These are phyloP conservation scores for Stictocephala bisonia DNA, from an alignment of 2,888 invertebrate species.

Conservation along the genomic window DNA sequence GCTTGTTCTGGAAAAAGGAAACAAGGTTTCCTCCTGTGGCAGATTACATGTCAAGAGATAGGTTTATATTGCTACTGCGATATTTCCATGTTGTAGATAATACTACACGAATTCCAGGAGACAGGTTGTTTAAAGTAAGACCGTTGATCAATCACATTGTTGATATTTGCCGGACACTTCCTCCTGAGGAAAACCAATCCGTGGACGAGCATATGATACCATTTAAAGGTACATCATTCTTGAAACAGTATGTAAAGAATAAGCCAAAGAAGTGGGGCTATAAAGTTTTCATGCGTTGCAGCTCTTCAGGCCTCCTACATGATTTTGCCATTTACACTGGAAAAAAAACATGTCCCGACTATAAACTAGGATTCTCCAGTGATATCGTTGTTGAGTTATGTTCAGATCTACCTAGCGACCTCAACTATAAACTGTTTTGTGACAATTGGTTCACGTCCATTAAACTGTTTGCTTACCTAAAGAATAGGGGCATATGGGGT, in stretches of 20 bases:
- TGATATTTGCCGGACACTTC: constrained; percentile 49
- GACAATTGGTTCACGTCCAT: constrained; percentile 52
- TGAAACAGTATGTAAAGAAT: constrained; percentile 48
- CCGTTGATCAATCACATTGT: constrained; percentile 50
- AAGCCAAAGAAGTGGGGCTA: constrained; percentile 53
- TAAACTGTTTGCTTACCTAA: constrained; percentile 40
- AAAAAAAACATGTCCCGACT: constrained; percentile 1
- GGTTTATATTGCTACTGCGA: constrained; percentile 51
- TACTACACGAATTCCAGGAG: constrained; percentile 46
- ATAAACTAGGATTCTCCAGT: constrained; percentile 16
- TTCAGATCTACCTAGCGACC: constrained; percentile 2
- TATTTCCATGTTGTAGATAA: constrained; percentile 43
- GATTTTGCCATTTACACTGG: constrained; percentile 27
- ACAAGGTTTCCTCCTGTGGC: constrained; percentile 54
- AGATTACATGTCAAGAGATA: constrained; percentile 55
- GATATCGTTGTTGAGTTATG: constrained; percentile 20
- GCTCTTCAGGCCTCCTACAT: constrained; percentile 55
- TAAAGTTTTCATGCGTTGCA: constrained; percentile 46
- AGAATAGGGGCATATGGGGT: constrained; percentile 55
- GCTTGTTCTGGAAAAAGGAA: constrained; percentile 57
- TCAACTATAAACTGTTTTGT: constrained; percentile 50
- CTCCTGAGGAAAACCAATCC: constrained; percentile 57
- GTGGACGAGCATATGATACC: constrained; percentile 60
- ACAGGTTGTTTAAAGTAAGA: constrained; percentile 55
- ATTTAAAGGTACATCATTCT: constrained; percentile 57